These are phyloP conservation scores for Chrysomela aeneicollis DNA, from an alignment of 2,888 invertebrate species.

Conservation along the genomic window DNA sequence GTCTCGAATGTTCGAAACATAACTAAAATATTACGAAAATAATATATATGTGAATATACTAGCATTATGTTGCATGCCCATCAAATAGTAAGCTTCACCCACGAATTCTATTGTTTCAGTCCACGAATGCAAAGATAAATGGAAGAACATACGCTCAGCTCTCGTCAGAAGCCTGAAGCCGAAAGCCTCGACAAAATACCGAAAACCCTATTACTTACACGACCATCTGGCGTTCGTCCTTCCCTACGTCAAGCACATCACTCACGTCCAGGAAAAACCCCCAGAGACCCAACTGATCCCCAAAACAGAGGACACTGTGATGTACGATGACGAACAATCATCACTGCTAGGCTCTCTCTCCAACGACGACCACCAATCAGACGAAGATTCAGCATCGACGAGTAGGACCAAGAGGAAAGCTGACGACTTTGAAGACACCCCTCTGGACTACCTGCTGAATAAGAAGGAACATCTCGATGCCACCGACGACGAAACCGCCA, in stretches of 20 bases:
- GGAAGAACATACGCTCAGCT: constrained; percentile 16
- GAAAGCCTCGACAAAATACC: background rate
- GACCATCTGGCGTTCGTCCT: constrained; percentile 1
- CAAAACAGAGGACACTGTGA: background rate
- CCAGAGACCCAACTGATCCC: background rate
- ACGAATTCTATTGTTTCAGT: constrained; percentile 4
- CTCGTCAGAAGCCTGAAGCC: constrained; percentile 13
- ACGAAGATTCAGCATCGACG: background rate
- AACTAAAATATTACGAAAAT: no score
- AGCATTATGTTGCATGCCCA: no score
- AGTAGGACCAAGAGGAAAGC: constrained; percentile 1
- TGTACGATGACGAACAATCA: background rate
- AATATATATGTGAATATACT: no score
- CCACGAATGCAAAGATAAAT: constrained; percentile 16
- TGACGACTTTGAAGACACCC: background rate
- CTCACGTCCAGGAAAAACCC: background rate
- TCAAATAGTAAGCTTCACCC: no score
- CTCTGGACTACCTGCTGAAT: background rate
- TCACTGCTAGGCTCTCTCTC: background rate
- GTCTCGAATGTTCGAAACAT: no score
- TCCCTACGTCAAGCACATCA: constrained; percentile 1
- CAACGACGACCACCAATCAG: constrained; percentile 1
- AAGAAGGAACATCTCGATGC: background rate
- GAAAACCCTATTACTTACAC: constrained; percentile 11
- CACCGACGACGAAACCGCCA: constrained; percentile 8